A percentile compares a stretch with the other conserved stretches of the same genome.
Evolutionary conservation across 2,113 vertebrate genomes (phyloP).

Genomic region (Mesoclemmys tuberculata): DNA sequence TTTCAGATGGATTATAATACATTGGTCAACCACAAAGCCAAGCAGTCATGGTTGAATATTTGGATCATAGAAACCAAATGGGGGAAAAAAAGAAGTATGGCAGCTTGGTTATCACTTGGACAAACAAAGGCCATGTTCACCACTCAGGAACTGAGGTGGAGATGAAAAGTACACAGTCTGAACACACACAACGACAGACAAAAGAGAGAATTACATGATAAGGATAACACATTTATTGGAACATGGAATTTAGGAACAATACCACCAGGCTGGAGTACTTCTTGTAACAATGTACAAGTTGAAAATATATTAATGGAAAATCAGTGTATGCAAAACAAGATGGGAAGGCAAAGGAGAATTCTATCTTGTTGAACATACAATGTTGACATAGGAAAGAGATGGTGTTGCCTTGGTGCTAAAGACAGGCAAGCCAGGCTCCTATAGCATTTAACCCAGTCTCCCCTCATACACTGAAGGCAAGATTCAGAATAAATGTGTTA

Average conservation of each 20-base stretch:
- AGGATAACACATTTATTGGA: background rate
- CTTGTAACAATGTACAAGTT: background rate
- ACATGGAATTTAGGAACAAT: background rate
- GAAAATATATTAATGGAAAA: background rate
- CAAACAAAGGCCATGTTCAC: background rate
- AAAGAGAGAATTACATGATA: background rate
- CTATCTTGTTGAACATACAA: background rate
- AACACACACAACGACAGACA: background rate
- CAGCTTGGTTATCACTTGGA: background rate
- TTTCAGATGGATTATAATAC: too few species aligned
- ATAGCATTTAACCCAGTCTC: background rate
- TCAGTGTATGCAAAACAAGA: background rate
- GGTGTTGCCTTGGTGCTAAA: background rate
- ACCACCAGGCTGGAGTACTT: background rate
- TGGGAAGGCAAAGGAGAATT: background rate
- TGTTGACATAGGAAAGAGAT: background rate
- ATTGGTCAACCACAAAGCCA: background rate
- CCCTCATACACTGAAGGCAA: background rate
- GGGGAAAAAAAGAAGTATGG: background rate
- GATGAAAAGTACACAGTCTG: background rate
- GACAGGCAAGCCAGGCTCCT: too few species aligned
- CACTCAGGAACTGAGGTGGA: background rate
- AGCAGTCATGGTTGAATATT: background rate
- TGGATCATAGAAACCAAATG: background rate
- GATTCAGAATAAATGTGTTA: background rate